Percentiles rank a stretch among this genome's conserved stretches.
phyloP scores from a whole-genome alignment of 2,113 vertebrate genomes.

The Tricholaema leucomelas region DNA sequence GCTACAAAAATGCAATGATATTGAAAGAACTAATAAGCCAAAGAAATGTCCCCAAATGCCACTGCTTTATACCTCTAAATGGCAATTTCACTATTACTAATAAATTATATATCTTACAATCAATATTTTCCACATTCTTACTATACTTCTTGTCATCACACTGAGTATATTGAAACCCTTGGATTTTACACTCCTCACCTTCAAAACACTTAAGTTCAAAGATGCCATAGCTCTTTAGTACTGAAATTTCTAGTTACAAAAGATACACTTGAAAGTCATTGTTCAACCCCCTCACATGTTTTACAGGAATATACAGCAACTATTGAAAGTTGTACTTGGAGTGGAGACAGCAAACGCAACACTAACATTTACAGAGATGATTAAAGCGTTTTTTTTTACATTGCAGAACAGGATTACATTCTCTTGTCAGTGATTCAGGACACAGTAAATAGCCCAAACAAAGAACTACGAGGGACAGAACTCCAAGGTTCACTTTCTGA shows the following conservation, averaged over 20 bases:
- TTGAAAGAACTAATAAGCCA: conserved; percentile 11
- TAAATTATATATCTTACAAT: background rate
- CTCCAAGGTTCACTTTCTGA: background rate
- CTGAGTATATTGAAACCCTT: background rate
- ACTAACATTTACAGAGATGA: background rate
- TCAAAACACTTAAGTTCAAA: background rate
- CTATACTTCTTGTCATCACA: background rate
- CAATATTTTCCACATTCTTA: background rate
- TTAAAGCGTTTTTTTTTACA: background rate
- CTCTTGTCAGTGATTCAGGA: background rate
- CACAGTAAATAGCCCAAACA: background rate
- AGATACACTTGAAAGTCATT: background rate
- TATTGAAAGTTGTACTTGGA: background rate
- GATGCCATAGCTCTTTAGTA: background rate
- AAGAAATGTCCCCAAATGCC: conserved; percentile 15
- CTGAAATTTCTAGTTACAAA: background rate
- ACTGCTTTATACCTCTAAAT: background rate
- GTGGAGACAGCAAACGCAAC: background rate
- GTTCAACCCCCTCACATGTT: background rate
- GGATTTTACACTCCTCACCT: background rate
- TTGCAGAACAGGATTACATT: background rate
- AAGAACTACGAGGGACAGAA: background rate
- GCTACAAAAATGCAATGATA: conserved; percentile 23
- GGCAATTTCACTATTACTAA: background rate
- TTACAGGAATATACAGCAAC: background rate